Base-by-base conservation (phyloP, 2,797 vertebrate species). In the Hydrolagus colliei region DNA sequence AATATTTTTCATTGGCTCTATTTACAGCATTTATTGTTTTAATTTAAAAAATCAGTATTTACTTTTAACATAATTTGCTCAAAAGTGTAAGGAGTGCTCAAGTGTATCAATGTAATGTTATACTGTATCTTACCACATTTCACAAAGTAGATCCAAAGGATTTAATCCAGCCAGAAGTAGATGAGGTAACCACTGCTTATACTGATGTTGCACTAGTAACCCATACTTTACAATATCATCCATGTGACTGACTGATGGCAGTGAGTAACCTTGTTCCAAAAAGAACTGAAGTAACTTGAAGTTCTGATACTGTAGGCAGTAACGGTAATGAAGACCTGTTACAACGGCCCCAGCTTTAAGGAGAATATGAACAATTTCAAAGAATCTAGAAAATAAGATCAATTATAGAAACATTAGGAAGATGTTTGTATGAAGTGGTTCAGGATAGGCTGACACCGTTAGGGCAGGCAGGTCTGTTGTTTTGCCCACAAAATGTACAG, bases 81-180 rank as follows among this genome's bases (percentile, higher is more conserved):
- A 32, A 85, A 85, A 71, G 22, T 65, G 76, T 86, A 74, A 76
- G 52, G 72, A 52, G 41, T 52, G 3, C 41, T 52, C 41, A 3
- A 52, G 3, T 52, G 6, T 6, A 52, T 6, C 2, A 52, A 52
- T 52, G 41, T 52, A 3, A 22, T 9, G 9, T 76, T 76, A 22
- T 22, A 76, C 35, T 2, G 71, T 75, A 87, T 85, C 93, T 94
- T 90, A 95, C 94, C 93, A 94, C 79, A 86, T 82, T 72, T 32
- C 87, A 86, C 72, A 14, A 9, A 94, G 90, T 10, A 95, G 90
- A 87, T 89, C 87, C 85, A 91, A 1, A 0, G 94, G 93, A 88
- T 93, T 86, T 85, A 95, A 93, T 84, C 94, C 94, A 63, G 93
- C 91, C 87, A 94, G 87, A n/a, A 95, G 90, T 52, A 95, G 90